phyloP scores from a whole-genome alignment of 2,888 invertebrate species.

The Acleris cristana region DNA sequence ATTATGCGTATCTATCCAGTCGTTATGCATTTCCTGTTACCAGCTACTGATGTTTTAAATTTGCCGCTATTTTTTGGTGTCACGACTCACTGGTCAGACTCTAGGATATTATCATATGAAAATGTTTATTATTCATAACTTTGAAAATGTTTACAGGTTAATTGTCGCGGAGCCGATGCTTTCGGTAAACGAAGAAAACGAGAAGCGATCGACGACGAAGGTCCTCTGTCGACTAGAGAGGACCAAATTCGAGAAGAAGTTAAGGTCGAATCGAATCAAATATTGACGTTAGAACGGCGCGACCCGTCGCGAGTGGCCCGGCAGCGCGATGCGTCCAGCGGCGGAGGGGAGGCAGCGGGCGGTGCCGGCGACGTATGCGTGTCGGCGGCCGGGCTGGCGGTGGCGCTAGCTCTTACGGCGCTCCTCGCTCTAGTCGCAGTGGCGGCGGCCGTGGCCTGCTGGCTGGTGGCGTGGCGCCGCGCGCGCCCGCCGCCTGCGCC shows the following conservation, averaged over 20 bases:
- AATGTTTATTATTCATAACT: slow-evolving; percentile 20
- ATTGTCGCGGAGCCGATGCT: slow-evolving; percentile 95
- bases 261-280: slow-evolving; percentile 95
- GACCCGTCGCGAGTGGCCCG: slow-evolving; percentile 90
- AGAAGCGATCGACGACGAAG: slow-evolving; percentile 77
- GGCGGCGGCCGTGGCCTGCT: slow-evolving; percentile 96
- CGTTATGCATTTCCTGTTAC: too few relatives aligned
- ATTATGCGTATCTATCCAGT: too few relatives aligned
- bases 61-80: too few relatives aligned
- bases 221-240: slow-evolving; percentile 85
- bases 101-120: too few relatives aligned
- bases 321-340: slow-evolving; percentile 91
- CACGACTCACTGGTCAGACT: too few relatives aligned
- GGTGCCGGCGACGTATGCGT: slow-evolving; percentile 93
- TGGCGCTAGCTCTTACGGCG: slow-evolving; percentile 95
- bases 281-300: slow-evolving; percentile 93
- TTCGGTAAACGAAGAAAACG: slow-evolving; percentile 91
- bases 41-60: too few relatives aligned
- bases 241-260: slow-evolving; percentile 96
- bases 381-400: slow-evolving; percentile 96
- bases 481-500: slow-evolving; percentile 94
- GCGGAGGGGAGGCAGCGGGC: slow-evolving; percentile 84
- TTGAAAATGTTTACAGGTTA: slow-evolving; percentile 84
- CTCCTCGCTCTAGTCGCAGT: slow-evolving; percentile 96
- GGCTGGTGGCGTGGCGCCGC: slow-evolving; percentile 96